Evolutionary conservation across 1,140 invertebrate species (phyloP), one percentile per base, ranked within the genome.

Genomic region (Trichogramma pretiosum): DNA sequence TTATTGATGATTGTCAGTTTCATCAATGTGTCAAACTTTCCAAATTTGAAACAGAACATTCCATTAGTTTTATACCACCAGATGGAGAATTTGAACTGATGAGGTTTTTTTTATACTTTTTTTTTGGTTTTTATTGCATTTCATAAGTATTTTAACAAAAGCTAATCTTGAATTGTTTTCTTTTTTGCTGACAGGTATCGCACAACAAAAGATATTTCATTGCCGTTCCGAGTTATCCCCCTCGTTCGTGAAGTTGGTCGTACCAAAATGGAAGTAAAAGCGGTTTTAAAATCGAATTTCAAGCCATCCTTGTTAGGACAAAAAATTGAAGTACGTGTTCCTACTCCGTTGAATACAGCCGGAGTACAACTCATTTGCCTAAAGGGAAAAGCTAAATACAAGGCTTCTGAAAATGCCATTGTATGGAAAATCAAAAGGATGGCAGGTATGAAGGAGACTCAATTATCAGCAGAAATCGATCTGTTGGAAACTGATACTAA

Each of bases 391-490:
- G 97, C 97, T 2, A 99, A 99, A 64, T 99, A 99, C 67, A 99
- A 99, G 73, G 91, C 97, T 5, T 97, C 94, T 1, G 97, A 99
- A 71, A 99, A 99, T 72, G 96, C 96, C 21, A 99, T 99, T 62
- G 95, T 99, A 22, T 99, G 97, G 97, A 99, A 99, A 82, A 99
- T 99, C 49, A 99, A 99, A 68, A 81, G 96, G 36, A 99, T 99
- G 94, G 95, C 93, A 5, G 97, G 97, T 11, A 98, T 99, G 95
- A 99, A 99, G 66, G 97, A 99, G 65, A 98, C 95, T 1, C 97
- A 99, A 66, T 74, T 99, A 11, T 99, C 95, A 17, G 97, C 97
- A 0, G 97, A 99, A 75, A 99, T 99, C 47, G 97, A 99, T 69
- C 74, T 99, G n/a, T 74, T 99, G 23, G 93, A 96, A 70, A 99